phyloP scores from a whole-genome alignment of 2,888 invertebrate genomes.

The Pecten maximus region DNA sequence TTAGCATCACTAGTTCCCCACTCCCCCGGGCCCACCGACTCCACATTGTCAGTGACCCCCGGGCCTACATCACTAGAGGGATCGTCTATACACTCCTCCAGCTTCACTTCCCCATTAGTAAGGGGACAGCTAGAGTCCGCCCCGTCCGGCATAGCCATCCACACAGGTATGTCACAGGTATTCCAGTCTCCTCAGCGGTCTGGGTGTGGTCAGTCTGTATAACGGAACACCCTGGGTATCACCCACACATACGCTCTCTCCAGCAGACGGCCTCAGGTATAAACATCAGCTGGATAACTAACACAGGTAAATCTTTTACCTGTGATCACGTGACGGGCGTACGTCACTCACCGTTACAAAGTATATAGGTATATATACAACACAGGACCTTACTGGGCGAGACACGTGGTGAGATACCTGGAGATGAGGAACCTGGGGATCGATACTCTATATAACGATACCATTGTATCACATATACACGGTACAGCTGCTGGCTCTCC shows the following conservation, averaged over 20 bases:
- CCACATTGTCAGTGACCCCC: background rate
- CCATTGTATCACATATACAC: background rate
- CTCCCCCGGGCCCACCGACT: background rate
- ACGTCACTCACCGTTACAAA: conserved; percentile 36
- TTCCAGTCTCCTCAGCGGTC: background rate
- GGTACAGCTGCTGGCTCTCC: background rate
- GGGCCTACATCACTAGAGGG: background rate
- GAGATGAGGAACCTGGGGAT: background rate
- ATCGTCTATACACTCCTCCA: background rate
- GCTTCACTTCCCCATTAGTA: background rate
- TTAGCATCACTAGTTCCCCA: background rate
- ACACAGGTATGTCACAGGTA: background rate
- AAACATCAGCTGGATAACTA: conserved; percentile 33
- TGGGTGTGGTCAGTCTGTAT: background rate
- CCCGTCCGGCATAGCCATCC: conserved; percentile 28
- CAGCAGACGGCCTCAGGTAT: conserved; percentile 21
- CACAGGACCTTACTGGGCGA: background rate
- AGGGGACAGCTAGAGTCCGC: background rate
- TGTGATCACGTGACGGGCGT: conserved; percentile 46
- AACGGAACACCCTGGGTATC: background rate
- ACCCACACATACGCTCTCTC: background rate
- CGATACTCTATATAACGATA: background rate
- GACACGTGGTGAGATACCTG: background rate
- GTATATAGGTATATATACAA: conserved; percentile 17
- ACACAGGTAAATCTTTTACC: conserved; percentile 45